Conservation (phyloP, 2,888 invertebrate species). For the Brachyptera risi region DNA sequence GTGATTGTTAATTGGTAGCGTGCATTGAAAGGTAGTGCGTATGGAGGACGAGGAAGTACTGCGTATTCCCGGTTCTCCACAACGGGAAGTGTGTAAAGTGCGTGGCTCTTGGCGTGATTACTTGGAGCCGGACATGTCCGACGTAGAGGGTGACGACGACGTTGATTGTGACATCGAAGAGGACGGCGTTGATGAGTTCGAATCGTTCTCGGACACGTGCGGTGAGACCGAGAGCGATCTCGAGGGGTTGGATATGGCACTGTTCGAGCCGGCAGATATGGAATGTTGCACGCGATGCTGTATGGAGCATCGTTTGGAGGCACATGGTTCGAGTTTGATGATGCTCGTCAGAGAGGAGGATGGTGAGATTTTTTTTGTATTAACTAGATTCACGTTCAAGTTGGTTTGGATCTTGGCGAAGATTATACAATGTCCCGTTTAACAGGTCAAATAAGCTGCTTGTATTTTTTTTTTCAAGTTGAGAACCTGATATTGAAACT, state of each 20-base stretch:
- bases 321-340: slow-evolving; percentile 27
- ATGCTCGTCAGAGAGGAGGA: slow-evolving; percentile 12
- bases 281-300: slow-evolving; percentile 23
- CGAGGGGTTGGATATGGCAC: slow-evolving; percentile 62
- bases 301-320: slow-evolving; percentile 7
- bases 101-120: slow-evolving; percentile 43
- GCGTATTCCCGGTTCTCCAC: background rate
- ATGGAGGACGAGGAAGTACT: background rate
- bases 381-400: no score
- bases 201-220: slow-evolving; percentile 51
- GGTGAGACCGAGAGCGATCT: slow-evolving; percentile 48
- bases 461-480: no score
- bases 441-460: no score
- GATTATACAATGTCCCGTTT: no score
- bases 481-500: no score
- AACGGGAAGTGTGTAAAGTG: slow-evolving; percentile 33
- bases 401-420: no score
- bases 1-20: background rate
- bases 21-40: no score
- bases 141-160: slow-evolving; percentile 33
- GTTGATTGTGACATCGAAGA: slow-evolving; percentile 39
- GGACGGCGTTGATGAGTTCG: slow-evolving; percentile 53
- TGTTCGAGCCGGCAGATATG: slow-evolving; percentile 57
- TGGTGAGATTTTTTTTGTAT: background rate
- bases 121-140: slow-evolving; percentile 39